Evolutionary conservation across 2,888 invertebrate species (phyloP), one percentile per base, ranked within the genome.

Genomic region (Druceiella hillmani): DNA sequence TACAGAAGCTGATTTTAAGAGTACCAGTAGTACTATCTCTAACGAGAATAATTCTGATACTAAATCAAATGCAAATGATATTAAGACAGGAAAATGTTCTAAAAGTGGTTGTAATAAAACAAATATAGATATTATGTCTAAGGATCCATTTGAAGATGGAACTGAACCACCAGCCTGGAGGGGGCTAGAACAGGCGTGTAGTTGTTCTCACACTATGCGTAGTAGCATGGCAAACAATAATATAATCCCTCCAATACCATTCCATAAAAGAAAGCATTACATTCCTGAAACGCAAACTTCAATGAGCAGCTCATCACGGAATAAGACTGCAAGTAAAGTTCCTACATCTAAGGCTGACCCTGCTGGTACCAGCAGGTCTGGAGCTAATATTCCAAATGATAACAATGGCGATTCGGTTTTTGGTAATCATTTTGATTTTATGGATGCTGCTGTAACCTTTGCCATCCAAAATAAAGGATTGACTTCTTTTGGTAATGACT

Each of bases 401-500:
- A 27, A 33, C 26, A 17, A 31, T 3, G 35, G 31, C 26, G 33
- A 45, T 30, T 38, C 36, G 25, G 38, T 39, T 33, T 50, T 51
- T 37, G 49, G 48, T 10, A 55, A 53, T 52, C 62, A 68, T 46
- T 67, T 61, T 56, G 79, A 82, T 52, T 79, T 83, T 53, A 60
- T 84, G 47, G 80, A 81, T 61, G 72, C 79, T 33, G 84, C 84
- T n/a, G 81, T 84, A n/a, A 72, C 79, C 27, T 80, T 77, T 52
- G 84, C 84, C 17, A 84, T 85, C 46, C 77, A 81, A 55, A 81
- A 80, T 55, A 83, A 83, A 60, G 84, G 84, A 16, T 62, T 84
- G 24, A 78, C 76, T 13, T 70, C 70, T 17, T 66, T 66, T 51
- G 64, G 64, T 7, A 61, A 59, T 33, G 67, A 66, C 40, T 68